These are phyloP conservation scores for Chaetoderma sp. DNA, from an alignment of 2,888 invertebrate genomes.

Conservation along the genomic window DNA sequence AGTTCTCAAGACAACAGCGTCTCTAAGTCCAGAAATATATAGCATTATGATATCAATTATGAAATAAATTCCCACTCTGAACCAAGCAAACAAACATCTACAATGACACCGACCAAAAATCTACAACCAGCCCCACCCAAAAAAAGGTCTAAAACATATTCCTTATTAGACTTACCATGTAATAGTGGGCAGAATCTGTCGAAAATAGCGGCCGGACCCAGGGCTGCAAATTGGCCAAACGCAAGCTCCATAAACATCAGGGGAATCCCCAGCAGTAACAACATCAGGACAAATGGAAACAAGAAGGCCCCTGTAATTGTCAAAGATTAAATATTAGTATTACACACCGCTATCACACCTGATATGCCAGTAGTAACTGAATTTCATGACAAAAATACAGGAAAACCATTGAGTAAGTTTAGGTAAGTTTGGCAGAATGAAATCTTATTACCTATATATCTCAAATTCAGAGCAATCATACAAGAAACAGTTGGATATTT, in stretches of 20 bases:
- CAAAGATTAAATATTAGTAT: no score
- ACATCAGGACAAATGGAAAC: slow-evolving; percentile 66
- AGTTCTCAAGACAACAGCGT: no score
- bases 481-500: no score
- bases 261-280: slow-evolving; percentile 63
- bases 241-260: slow-evolving; percentile 65
- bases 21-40: no score
- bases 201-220: slow-evolving; percentile 83
- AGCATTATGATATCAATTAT: slow-evolving; percentile 19
- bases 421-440: no score
- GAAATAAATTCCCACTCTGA: background rate
- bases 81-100: slow-evolving; percentile 9
- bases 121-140: background rate
- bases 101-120: background rate
- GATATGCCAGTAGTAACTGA: no score
- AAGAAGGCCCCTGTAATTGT: slow-evolving; percentile 64
- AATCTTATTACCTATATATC: no score
- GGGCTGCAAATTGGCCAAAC: slow-evolving; percentile 62
- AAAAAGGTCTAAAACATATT: background rate
- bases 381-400: no score
- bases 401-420: no score
- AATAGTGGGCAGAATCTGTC: slow-evolving; percentile 84
- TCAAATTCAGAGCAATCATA: no score
- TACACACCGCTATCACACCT: no score
- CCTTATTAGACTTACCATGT: slow-evolving; percentile 71